Conservation (phyloP, 2,888 invertebrate species). For the Tipula vernalis region DNA sequence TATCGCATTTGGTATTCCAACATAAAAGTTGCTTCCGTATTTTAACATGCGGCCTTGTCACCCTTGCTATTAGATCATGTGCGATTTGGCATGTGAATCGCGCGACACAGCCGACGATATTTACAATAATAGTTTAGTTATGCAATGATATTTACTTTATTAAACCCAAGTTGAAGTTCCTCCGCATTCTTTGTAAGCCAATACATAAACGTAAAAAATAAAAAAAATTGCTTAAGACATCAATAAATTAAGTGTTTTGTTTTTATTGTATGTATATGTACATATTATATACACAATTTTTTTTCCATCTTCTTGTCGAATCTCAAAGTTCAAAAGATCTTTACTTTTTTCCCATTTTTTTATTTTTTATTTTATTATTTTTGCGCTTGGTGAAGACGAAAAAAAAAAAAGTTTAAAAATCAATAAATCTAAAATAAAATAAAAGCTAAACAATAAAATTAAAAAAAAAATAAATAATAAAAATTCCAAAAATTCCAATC, state of each 20-base stretch:
- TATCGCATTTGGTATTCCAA: no score
- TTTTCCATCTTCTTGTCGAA: not conserved
- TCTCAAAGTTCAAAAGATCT: constrained; percentile 4
- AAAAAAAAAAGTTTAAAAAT: not conserved
- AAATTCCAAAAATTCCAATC: constrained; percentile 4
- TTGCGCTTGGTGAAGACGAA: not conserved
- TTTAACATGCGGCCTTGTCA: not conserved
- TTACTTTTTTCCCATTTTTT: not conserved
- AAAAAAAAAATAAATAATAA: not conserved
- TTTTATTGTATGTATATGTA: not conserved
- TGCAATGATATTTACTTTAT: not conserved
- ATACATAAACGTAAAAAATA: not conserved
- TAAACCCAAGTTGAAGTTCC: not conserved
- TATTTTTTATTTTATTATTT: not conserved
- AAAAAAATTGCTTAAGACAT: not conserved
- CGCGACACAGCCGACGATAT: not conserved
- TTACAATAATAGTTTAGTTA: not conserved
- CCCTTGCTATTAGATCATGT: not conserved
- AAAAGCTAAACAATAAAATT: not conserved
- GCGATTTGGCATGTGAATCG: not conserved
- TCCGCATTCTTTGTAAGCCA: not conserved
- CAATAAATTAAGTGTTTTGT: constrained; percentile 4
- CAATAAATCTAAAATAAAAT: not conserved
- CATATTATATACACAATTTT: not conserved
- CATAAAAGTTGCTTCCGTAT: no score